Conservation (phyloP, 1,140 invertebrate species). For the Zaprionus kolodkinae region DNA sequence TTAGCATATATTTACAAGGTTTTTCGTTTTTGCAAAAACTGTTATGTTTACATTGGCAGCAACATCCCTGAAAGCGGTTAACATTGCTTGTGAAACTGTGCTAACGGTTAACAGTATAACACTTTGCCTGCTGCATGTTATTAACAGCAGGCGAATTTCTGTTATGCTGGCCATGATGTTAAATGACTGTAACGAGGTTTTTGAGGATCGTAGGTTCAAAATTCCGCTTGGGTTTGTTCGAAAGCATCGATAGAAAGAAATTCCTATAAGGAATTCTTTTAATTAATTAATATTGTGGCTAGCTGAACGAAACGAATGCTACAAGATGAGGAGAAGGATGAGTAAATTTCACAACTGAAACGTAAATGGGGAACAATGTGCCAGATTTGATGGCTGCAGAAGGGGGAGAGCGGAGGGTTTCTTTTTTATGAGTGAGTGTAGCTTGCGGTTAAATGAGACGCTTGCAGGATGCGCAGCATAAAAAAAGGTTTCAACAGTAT, state of each 20-base stretch:
- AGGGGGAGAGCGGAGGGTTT: neutral
- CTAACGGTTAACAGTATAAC: conserved; percentile 69
- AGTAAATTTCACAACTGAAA: neutral
- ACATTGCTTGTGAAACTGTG: conserved; percentile 41
- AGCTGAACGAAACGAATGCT: neutral
- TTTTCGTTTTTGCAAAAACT: neutral
- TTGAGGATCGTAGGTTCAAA: no score
- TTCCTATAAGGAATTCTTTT: neutral
- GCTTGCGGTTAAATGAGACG: conserved; percentile 36
- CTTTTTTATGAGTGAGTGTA: conserved; percentile 19
- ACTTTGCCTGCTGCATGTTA: conserved; percentile 8
- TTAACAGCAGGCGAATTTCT: conserved; percentile 20
- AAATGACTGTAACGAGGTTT: no score
- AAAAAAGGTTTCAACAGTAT: neutral
- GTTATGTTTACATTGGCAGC: conserved; percentile 18
- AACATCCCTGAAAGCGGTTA: conserved; percentile 31
- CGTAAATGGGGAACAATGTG: conserved; percentile 49
- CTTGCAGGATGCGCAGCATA: neutral
- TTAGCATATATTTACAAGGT: no score
- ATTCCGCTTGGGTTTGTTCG: no score
- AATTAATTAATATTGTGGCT: neutral
- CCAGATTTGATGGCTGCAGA: conserved; percentile 55
- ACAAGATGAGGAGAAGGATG: neutral
- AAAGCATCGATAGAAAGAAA: no score
- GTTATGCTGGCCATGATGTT: no score